phyloP scores from a whole-genome alignment of 1,140 invertebrate genomes.

The Habropoda laboriosa region DNA sequence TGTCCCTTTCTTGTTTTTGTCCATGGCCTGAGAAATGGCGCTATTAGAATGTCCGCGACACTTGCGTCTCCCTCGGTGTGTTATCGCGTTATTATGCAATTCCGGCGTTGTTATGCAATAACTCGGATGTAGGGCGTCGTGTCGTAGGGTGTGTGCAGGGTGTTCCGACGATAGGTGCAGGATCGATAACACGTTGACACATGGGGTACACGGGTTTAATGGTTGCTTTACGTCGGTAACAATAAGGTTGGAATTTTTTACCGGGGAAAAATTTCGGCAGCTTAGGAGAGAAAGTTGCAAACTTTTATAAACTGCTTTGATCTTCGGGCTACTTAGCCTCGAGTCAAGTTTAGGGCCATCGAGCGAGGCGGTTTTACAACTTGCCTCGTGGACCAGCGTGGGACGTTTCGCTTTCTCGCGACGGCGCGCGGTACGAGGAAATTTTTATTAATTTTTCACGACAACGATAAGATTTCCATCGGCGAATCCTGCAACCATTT shows the following conservation, averaged over 20 bases:
- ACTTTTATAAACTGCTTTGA: slow-evolving; percentile 52
- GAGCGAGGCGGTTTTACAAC: slow-evolving; percentile 52
- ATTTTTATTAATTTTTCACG: slow-evolving; percentile 6
- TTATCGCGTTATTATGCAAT: slow-evolving; percentile 20
- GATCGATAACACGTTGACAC: background rate
- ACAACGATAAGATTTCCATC: background rate
- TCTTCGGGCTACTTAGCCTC: slow-evolving; percentile 32
- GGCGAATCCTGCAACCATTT: background rate
- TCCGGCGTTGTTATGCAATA: slow-evolving; percentile 6
- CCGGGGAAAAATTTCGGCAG: no score
- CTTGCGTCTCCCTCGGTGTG: background rate
- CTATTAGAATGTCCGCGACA: slow-evolving; percentile 21
- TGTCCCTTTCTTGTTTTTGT: slow-evolving; percentile 9
- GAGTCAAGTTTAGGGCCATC: slow-evolving; percentile 31
- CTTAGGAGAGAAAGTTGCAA: background rate
- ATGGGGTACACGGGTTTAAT: no score
- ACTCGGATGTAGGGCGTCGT: background rate
- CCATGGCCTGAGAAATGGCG: slow-evolving; percentile 24
- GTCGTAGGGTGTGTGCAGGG: background rate
- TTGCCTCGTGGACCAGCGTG: slow-evolving; percentile 37
- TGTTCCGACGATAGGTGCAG: background rate
- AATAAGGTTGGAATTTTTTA: no score
- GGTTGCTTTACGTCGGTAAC: no score
- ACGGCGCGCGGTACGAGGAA: background rate
- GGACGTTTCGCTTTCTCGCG: background rate